phyloP scores from a whole-genome alignment of 2,797 vertebrate species.

The Novumbra hubbsi region DNA sequence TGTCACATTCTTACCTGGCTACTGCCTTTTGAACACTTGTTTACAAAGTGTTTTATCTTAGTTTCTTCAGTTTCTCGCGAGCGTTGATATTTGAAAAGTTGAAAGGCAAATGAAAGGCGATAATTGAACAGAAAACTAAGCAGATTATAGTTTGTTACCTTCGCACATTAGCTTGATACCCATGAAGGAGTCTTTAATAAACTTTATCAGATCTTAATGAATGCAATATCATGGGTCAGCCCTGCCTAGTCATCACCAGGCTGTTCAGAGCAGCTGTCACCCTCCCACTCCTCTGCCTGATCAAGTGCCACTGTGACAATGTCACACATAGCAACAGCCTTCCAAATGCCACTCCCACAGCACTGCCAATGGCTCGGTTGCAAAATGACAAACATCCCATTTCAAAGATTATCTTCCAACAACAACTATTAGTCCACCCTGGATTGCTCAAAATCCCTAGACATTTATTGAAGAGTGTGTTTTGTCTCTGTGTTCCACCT shows the following conservation, averaged over 20 bases:
- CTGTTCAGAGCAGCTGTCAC: constrained; percentile 34
- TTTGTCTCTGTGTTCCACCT: neutral
- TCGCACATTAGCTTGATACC: constrained; percentile 10
- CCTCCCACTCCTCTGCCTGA: constrained; percentile 26
- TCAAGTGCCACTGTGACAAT: constrained; percentile 20
- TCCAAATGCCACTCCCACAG: constrained; percentile 10
- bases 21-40: constrained; percentile 1
- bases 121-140: neutral
- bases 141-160: neutral
- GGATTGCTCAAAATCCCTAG: neutral
- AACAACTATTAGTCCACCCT: neutral
- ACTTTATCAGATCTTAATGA: constrained; percentile 31
- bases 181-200: constrained; percentile 21
- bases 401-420: neutral
- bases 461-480: neutral
- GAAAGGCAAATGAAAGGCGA: neutral
- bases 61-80: neutral
- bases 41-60: neutral
- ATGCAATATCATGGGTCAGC: constrained; percentile 30
- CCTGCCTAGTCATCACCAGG: constrained; percentile 22
- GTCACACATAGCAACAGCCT: constrained; percentile 13
- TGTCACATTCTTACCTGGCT: constrained; percentile 13
- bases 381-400: constrained; percentile 1
- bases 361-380: neutral
- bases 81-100: neutral